Percentiles rank a stretch among this genome's conserved stretches.
These are phyloP conservation scores for Craseonycteris thonglongyai DNA, from an alignment of 2,113 vertebrate species.

Conservation along the genomic window DNA sequence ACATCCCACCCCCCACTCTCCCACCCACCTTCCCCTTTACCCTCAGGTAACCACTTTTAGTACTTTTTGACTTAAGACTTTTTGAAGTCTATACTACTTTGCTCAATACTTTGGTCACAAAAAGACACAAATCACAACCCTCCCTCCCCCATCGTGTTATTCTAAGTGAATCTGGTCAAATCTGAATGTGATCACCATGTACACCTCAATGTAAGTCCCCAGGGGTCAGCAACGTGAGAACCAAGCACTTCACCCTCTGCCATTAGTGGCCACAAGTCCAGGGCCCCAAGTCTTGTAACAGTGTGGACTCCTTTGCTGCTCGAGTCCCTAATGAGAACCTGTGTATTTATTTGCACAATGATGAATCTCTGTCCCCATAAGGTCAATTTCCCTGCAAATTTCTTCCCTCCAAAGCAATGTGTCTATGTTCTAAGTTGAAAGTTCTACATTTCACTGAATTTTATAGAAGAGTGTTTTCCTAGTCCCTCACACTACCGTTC, in stretches of 20 bases:
- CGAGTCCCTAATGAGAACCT: neutral
- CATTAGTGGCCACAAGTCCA: neutral
- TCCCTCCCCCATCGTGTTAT: neutral
- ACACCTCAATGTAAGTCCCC: neutral
- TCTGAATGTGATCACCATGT: neutral
- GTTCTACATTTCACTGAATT: neutral
- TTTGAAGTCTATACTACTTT: neutral
- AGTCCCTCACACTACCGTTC: neutral
- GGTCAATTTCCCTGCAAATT: neutral
- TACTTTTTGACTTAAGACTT: neutral
- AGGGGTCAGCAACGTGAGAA: neutral
- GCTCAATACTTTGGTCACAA: neutral
- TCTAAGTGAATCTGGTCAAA: neutral
- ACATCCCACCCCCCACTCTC: too few species aligned
- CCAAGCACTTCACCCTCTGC: neutral
- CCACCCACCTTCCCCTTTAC: too few species aligned
- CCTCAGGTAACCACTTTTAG: too few species aligned
- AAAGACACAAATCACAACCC: neutral
- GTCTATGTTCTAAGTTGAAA: neutral
- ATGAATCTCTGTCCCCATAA: neutral
- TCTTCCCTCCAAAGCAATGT: conserved; percentile 2
- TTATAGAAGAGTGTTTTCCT: neutral
- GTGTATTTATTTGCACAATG: neutral
- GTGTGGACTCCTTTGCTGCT: neutral
- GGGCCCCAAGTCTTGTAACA: neutral